Evolutionary conservation across 2,797 vertebrate genomes (phyloP).

Genomic region (Tragelaphus eurycerus): DNA sequence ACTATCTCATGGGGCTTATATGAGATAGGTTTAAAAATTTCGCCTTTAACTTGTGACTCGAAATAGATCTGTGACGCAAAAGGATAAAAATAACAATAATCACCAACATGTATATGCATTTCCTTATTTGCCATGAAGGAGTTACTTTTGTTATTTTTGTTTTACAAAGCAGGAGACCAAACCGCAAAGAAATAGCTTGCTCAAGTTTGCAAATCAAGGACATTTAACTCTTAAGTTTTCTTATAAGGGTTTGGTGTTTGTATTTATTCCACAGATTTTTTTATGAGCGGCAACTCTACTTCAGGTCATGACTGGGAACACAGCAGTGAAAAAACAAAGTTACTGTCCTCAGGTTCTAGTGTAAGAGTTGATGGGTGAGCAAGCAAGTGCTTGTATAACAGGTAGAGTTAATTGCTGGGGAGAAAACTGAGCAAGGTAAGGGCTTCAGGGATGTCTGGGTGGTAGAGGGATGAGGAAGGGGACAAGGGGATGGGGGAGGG

Average conservation of each 20-base stretch:
- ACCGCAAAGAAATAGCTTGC: neutral
- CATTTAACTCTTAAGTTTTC: neutral
- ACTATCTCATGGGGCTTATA: neutral
- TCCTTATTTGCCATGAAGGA: neutral
- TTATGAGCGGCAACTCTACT: neutral
- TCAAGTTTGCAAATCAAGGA: neutral
- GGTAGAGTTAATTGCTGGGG: neutral
- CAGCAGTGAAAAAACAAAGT: neutral
- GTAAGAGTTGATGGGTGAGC: neutral
- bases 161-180: neutral
- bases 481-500: neutral
- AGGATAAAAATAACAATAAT: neutral
- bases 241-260: neutral
- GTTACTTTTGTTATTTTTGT: neutral
- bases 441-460: too few species aligned
- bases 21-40: neutral
- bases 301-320: neutral
- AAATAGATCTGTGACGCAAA: neutral
- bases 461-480: accelerated
- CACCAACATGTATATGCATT: neutral
- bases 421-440: neutral
- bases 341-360: neutral
- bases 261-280: neutral
- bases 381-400: neutral
- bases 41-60: neutral